phyloP scores from a whole-genome alignment of 2,113 vertebrate species.

The Amphiprion ocellaris region DNA sequence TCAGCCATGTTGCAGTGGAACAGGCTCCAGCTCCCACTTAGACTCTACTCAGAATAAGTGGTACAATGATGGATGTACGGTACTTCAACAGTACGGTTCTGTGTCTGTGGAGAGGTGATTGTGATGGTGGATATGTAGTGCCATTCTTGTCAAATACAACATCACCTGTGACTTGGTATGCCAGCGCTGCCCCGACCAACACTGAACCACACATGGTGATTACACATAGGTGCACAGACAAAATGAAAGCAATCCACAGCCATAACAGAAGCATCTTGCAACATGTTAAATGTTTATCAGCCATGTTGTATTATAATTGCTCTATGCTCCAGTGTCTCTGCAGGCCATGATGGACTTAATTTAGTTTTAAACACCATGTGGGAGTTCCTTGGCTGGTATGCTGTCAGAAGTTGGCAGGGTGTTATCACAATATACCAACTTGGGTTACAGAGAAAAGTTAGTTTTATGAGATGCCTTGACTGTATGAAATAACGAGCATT shows the following conservation, averaged over 20 bases:
- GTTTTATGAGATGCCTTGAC: too few species aligned
- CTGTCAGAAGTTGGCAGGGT: too few species aligned
- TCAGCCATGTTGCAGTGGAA: constrained; percentile 5
- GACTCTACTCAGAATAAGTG: constrained; percentile 1
- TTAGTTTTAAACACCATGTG: too few species aligned
- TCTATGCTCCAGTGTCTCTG: too few species aligned
- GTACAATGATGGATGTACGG: background rate
- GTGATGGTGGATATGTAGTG: constrained; percentile 3
- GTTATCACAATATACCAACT: too few species aligned
- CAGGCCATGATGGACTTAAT: too few species aligned
- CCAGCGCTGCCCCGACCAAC: background rate
- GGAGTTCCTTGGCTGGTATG: too few species aligned
- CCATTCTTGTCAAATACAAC: constrained; percentile 9
- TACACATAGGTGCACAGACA: background rate
- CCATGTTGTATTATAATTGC: too few species aligned
- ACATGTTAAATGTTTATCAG: too few species aligned
- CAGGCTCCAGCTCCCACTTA: constrained; percentile 10
- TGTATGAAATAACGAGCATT: too few species aligned
- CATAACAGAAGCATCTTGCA: too few species aligned
- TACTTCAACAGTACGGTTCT: background rate
- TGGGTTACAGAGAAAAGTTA: too few species aligned
- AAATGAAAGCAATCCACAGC: background rate
- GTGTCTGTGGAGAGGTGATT: constrained; percentile 9
- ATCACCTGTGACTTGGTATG: constrained; percentile 5
- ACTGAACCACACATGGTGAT: background rate